Conservation (phyloP, 1,140 invertebrate species). For the Lanistes nyassanus region DNA sequence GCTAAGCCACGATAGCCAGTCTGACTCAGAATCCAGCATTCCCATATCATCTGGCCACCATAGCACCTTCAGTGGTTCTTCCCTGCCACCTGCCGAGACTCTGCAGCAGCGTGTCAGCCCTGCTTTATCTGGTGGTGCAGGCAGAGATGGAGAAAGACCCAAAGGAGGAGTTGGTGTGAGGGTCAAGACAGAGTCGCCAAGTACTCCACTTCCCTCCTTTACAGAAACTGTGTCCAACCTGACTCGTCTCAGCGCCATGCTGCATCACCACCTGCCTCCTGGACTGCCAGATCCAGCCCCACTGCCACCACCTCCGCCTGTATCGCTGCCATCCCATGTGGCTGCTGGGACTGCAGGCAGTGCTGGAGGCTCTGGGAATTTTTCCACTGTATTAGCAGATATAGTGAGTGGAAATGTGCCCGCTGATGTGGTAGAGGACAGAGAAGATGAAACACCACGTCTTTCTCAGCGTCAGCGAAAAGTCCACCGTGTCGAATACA, state of each 20-base stretch:
- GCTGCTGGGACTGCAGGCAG: background rate
- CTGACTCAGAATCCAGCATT: too few relatives aligned
- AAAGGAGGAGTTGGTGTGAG: background rate
- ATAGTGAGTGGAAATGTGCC: background rate
- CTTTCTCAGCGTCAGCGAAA: constrained; percentile 37
- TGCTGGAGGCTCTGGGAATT: background rate
- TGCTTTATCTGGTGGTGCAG: too few relatives aligned
- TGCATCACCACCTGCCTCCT: constrained; percentile 14
- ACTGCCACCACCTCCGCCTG: background rate
- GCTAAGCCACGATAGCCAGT: too few relatives aligned
- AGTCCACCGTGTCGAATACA: constrained; percentile 38
- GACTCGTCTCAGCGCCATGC: constrained; percentile 20
- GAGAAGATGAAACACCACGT: background rate
- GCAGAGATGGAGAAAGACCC: too few relatives aligned
- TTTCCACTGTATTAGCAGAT: constrained; percentile 13
- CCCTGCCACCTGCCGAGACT: too few relatives aligned
- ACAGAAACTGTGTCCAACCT: constrained; percentile 25
- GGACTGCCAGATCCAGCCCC: background rate
- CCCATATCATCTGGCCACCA: too few relatives aligned
- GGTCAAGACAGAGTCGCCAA: constrained; percentile 11
- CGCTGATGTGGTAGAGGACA: too few relatives aligned
- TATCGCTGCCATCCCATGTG: background rate
- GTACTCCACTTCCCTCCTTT: constrained; percentile 18
- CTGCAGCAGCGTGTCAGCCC: too few relatives aligned
- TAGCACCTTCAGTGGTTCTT: too few relatives aligned